Evolutionary conservation across 1,140 invertebrate species (phyloP), one percentile per base, ranked within the genome.

Genomic region (Musca domestica): DNA sequence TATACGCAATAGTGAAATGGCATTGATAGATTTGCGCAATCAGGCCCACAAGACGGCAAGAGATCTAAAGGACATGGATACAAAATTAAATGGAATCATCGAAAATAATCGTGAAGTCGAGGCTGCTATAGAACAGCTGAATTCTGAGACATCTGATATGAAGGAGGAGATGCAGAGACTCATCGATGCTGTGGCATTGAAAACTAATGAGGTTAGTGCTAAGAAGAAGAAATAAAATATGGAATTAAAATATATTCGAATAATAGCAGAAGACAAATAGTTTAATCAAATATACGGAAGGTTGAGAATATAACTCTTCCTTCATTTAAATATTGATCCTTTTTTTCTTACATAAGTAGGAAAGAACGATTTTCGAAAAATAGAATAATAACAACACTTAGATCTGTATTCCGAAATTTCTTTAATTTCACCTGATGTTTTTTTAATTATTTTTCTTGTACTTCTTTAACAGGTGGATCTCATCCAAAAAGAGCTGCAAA

Each of bases 71-170:
- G 49, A 67, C 2, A 15, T 64, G 0, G 74, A 78, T 14, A 51
- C 72, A 52, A 70, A 76, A 51, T 69, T 81, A 14, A 72, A 71
- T 61, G 71, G 74, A 2, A 70, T 74, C 2, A 73, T 80, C 15
- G 71, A 77, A 0, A 78, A 81, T 61, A 81, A 81, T 70, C 75
- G 71, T 10, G 64, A 76, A 63, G 75, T 80, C 17, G 77, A 80
- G 56, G 51, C 71, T 1, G 17, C 47, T 9, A 81, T 81, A 15
- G 73, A 78, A 14, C 17, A 64, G 6, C 54, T 81, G 14, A 81
- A 81, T 30, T 51, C 68, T 2, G 74, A 79, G 58, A 74, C 70
- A 3, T 78, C 76, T 2, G 70, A 72, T 9, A 46, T 74, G 49
- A 81, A 81, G 69, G 72, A 76, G 22, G 67, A 75, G 15, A 73